Evolutionary conservation across 2,113 vertebrate species (phyloP).

Genomic region (Rhynchomys soricoides): DNA sequence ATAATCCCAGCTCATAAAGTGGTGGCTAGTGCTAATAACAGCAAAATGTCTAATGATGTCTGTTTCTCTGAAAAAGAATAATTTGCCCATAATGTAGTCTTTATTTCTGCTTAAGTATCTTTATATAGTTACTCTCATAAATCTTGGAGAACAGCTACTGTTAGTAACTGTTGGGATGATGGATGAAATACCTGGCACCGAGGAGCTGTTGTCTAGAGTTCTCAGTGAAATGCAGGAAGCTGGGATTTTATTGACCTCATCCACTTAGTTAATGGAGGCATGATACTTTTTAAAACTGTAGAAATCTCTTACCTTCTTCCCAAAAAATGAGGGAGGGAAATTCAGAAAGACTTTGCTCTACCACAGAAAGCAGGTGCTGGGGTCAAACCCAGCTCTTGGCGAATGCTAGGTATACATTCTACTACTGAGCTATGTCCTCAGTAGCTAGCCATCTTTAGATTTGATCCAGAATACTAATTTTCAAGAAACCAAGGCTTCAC

Average conservation of each 20-base stretch:
- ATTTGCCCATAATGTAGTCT: conserved; percentile 13
- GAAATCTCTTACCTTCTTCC: conserved; percentile 24
- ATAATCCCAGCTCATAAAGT: conserved; percentile 16
- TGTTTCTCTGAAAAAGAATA: conserved; percentile 38
- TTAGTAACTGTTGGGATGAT: conserved; percentile 24
- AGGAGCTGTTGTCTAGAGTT: conserved; percentile 40
- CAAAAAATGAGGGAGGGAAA: background rate
- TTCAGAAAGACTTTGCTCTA: conserved; percentile 53
- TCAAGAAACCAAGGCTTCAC: conserved; percentile 36
- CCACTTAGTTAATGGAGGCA: background rate
- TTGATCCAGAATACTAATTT: conserved; percentile 54
- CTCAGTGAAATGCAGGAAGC: conserved; percentile 10
- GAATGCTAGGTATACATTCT: background rate
- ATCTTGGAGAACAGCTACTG: background rate
- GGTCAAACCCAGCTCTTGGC: background rate
- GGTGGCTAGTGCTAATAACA: conserved; percentile 3
- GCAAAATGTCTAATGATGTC: conserved; percentile 12
- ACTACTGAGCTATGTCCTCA: background rate
- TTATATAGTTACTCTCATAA: conserved; percentile 10
- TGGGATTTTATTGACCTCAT: conserved; percentile 9
- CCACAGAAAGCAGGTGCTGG: background rate
- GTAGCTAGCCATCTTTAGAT: conserved; percentile 51
- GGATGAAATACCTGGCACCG: background rate
- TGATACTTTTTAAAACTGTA: background rate
- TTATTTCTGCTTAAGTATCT: conserved; percentile 43